Evolutionary conservation across 2,113 vertebrate genomes (phyloP), one percentile per base, ranked within the genome.

Genomic region (Serilophus lunatus): DNA sequence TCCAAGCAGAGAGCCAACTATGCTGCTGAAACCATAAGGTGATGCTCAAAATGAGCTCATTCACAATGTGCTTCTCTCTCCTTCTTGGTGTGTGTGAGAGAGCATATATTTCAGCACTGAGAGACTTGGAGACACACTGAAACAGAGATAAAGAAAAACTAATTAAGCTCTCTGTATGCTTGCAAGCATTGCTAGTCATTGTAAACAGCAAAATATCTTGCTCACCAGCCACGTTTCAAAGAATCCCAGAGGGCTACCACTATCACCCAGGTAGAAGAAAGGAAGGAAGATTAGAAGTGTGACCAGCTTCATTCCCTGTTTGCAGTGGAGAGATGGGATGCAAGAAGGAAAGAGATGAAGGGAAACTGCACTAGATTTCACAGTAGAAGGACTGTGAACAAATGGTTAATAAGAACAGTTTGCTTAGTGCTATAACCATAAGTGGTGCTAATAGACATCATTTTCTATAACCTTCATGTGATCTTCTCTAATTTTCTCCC

Each of bases 21-120:
- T 89, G 89, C 88, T 88, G 86, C 83, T 91, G 51, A 86, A 96
- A 95, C 91, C 95, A 93, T 94, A 96, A 87, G 95, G 95, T 89
- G 91, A 89, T 85, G 86, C 40, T 90, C 82, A 75, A 68, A 92
- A 92, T 77, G 78, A 90, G 75, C 56, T 90, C 12, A 7, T 91
- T 95, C 81, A 78, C 83, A 40, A 93, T 56, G 91, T 82, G 68
- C 82, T 92, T 19, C 66, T n/a, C 72, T 86, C 75, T 60, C 38
- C 74, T 50, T 36, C 82, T 71, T 4, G 2, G 81, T 51, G 87
- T 15, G 29, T 77, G 90, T 13, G 87, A 31, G 81, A 66, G 13
- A 85, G 66, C 68, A 31, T 76, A 25, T 65, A 89, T 95, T 94
- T 91, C 90, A 95, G 84, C 75, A 66, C 51, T 15, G 84, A 90